These are phyloP conservation scores for Pandemis corylana DNA, from an alignment of 2,888 invertebrate genomes.

Conservation along the genomic window DNA sequence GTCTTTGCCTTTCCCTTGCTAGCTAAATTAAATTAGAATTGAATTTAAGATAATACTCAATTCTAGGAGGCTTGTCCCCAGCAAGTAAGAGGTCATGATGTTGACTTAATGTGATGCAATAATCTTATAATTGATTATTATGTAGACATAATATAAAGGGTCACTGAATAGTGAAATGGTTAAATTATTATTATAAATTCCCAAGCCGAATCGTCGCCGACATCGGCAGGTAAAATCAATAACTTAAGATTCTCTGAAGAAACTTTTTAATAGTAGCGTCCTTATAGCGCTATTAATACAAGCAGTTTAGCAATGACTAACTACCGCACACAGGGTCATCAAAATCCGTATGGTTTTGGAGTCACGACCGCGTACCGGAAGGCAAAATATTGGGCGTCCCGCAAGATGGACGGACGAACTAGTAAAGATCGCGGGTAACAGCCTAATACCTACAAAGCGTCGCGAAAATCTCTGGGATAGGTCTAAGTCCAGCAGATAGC, in stretches of 20 bases:
- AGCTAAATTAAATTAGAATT: not conserved
- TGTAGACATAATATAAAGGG: not conserved
- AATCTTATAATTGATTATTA: not conserved
- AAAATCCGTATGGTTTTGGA: too few species aligned
- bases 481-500: too few species aligned
- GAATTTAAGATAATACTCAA: not conserved
- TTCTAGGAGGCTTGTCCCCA: too few species aligned
- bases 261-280: not conserved
- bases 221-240: not conserved
- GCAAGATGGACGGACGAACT: too few species aligned
- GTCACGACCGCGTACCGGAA: too few species aligned
- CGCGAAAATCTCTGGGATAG: too few species aligned
- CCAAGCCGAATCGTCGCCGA: not conserved
- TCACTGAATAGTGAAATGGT: not conserved
- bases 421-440: too few species aligned
- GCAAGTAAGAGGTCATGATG: too few species aligned
- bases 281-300: not conserved
- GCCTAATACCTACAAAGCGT: too few species aligned
- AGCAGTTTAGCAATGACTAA: not conserved
- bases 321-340: not conserved
- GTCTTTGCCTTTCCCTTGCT: slow-evolving; percentile 19
- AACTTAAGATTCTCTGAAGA: not conserved
- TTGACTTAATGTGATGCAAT: not conserved
- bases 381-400: too few species aligned
- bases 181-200: not conserved